Percentiles rank a stretch among this genome's conserved stretches.
phyloP scores from a whole-genome alignment of 2,113 vertebrate species.

The Jaculus jaculus region DNA sequence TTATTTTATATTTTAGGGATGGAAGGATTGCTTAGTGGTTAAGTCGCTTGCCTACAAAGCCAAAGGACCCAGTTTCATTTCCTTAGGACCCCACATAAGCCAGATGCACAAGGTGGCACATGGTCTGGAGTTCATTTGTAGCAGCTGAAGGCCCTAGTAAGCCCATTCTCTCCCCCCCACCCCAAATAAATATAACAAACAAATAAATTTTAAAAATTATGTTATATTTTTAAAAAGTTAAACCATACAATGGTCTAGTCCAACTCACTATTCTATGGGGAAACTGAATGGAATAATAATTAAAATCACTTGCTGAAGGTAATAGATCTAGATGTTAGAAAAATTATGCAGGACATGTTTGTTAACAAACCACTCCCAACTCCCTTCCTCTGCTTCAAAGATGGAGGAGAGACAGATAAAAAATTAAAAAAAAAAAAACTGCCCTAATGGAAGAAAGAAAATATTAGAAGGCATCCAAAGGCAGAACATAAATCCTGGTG shows the following conservation, averaged over 20 bases:
- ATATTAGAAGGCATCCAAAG: background rate
- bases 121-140: too few species aligned
- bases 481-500: background rate
- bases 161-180: too few species aligned
- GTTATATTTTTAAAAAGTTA: background rate
- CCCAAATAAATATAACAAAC: too few species aligned
- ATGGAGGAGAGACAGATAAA: background rate
- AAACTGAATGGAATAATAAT: background rate
- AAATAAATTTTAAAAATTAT: too few species aligned
- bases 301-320: background rate
- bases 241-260: background rate
- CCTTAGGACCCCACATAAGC: too few species aligned
- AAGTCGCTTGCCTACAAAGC: too few species aligned
- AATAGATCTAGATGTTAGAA: background rate
- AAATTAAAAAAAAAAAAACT: too few species aligned
- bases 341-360: background rate
- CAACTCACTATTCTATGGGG: background rate
- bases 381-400: background rate
- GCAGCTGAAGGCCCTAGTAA: too few species aligned
- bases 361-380: fast-evolving
- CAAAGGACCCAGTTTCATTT: too few species aligned
- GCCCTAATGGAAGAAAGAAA: background rate
- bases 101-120: too few species aligned
- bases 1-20: background rate
- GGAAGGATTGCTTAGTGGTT: too few species aligned